A percentile compares a stretch with the other conserved stretches of the same genome.
These are phyloP conservation scores for Nephrotoma flavescens DNA, from an alignment of 2,888 invertebrate genomes.

Conservation along the genomic window DNA sequence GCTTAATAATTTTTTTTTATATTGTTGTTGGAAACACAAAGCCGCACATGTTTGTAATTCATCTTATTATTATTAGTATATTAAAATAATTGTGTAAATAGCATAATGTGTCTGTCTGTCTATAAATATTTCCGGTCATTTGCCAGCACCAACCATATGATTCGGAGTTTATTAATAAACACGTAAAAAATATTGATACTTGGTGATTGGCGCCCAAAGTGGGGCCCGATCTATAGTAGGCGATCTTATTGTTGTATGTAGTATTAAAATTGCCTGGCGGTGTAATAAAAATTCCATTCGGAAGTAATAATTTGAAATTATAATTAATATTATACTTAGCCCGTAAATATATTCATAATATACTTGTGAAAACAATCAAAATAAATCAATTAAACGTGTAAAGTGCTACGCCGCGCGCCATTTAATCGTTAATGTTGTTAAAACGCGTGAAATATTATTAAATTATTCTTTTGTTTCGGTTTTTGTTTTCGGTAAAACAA, in stretches of 20 bases:
- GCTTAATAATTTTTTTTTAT: not conserved
- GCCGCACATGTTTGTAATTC: not conserved
- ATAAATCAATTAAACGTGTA: not conserved
- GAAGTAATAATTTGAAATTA: not conserved
- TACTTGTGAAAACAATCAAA: not conserved
- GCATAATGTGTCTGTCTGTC: not conserved
- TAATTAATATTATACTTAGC: not conserved
- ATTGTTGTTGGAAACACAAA: not conserved
- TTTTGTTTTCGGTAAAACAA: not conserved
- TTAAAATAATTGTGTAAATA: too few species aligned
- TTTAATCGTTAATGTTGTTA: not conserved
- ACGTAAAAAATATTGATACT: not conserved
- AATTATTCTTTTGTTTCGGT: not conserved
- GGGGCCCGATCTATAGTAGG: not conserved
- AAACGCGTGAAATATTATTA: not conserved
- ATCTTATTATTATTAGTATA: not conserved
- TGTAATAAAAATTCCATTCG: not conserved
- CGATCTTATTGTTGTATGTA: not conserved
- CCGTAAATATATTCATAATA: not conserved
- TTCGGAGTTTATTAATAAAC: not conserved
- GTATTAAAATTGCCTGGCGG: not conserved
- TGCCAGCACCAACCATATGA: not conserved
- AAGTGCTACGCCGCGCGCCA: not conserved
- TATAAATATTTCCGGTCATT: not conserved
- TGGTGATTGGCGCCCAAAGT: not conserved